Conservation (phyloP, 1,140 invertebrate species). For the Drosophila lacertosa region DNA sequence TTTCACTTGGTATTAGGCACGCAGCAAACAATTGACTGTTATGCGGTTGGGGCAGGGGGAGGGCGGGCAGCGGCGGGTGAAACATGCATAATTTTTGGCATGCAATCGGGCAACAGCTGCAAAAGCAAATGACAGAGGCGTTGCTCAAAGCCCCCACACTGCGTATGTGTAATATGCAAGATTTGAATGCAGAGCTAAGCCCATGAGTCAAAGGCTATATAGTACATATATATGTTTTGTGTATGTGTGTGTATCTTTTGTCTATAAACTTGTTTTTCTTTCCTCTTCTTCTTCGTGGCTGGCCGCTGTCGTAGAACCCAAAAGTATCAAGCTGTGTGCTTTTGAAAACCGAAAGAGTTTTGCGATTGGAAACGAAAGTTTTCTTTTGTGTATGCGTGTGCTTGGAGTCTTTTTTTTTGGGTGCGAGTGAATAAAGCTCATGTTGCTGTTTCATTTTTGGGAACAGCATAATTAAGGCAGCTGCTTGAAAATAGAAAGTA, state of each 20-base stretch:
- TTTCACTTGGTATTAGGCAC: constrained; percentile 58
- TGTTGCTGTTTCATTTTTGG: constrained; percentile 38
- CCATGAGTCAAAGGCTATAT: not conserved
- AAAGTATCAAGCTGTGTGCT: constrained; percentile 12
- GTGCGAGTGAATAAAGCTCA: constrained; percentile 20
- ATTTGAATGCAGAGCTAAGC: constrained; percentile 2
- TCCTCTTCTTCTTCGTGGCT: not conserved
- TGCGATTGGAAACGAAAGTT: constrained; percentile 64
- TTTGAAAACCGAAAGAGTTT: constrained; percentile 29
- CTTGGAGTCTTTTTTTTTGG: constrained; percentile 29
- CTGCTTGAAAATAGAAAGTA: constrained; percentile 68
- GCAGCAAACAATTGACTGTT: constrained; percentile 17
- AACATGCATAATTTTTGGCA: constrained; percentile 67
- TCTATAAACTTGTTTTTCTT: constrained; percentile 50
- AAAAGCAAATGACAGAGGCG: constrained; percentile 42
- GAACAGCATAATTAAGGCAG: constrained; percentile 49
- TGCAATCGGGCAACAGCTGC: constrained; percentile 50
- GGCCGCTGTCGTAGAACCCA: constrained; percentile 37
- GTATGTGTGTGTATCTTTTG: constrained; percentile 20
- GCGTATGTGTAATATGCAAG: constrained; percentile 70
- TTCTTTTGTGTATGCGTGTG: constrained; percentile 26
- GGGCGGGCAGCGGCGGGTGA: constrained; percentile 22
- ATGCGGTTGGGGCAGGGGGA: not conserved
- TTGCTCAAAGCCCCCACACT: constrained; percentile 53
- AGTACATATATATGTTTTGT: no score